Percentiles rank a stretch among this genome's conserved stretches.
Conservation (phyloP, 1,140 invertebrate genomes). For the Calliphora vicina region DNA sequence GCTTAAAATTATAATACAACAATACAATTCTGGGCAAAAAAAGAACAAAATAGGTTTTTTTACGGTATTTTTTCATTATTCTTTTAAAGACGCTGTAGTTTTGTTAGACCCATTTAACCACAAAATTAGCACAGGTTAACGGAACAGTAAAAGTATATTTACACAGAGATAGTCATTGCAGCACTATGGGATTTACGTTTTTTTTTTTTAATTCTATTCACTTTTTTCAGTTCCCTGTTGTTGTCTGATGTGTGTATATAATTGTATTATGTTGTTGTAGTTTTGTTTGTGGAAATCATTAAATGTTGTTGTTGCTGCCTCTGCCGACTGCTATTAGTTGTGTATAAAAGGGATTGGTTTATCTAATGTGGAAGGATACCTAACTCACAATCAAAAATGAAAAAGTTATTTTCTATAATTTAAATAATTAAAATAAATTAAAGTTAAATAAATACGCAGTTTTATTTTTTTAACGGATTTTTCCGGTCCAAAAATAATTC, state of each 20-base stretch:
- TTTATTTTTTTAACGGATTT: too few species aligned
- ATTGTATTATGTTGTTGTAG: background rate
- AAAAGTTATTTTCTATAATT: too few species aligned
- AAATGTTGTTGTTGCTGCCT: background rate
- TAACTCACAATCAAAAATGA: too few species aligned
- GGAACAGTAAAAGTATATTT: background rate
- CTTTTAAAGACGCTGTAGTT: background rate
- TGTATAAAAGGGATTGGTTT: background rate
- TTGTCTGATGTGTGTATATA: background rate
- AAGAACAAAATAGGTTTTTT: background rate
- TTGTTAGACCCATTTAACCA: constrained; percentile 21
- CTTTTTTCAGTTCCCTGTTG: background rate
- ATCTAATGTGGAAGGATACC: background rate
- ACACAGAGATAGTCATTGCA: background rate
- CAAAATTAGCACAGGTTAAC: constrained; percentile 18
- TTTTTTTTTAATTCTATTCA: background rate
- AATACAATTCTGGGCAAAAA: background rate
- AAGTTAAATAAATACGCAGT: too few species aligned
- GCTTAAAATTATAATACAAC: background rate
- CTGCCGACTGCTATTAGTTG: background rate
- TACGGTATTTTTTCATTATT: background rate
- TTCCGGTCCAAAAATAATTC: too few species aligned
- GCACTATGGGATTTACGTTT: background rate
- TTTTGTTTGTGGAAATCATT: background rate
- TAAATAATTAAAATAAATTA: too few species aligned